Percentiles rank a stretch among this genome's conserved stretches.
These are phyloP conservation scores for Tethea ocularis DNA, from an alignment of 2,888 invertebrate genomes.

Conservation along the genomic window DNA sequence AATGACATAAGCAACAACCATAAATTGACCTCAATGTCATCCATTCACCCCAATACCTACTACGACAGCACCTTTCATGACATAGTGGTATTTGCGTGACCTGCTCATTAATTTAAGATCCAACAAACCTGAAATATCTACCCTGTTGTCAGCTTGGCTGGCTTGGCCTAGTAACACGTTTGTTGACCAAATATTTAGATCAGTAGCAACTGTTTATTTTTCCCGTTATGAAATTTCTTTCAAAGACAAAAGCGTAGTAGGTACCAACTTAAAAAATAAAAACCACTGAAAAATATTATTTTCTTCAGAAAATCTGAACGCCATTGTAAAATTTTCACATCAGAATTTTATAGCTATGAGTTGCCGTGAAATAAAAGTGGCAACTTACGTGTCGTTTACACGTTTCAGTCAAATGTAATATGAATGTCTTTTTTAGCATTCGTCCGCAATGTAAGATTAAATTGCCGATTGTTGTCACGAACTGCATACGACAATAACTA, in stretches of 20 bases:
- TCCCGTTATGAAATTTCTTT: neutral
- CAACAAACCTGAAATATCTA: constrained; percentile 33
- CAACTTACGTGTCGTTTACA: too few relatives aligned
- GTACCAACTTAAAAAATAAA: too few relatives aligned
- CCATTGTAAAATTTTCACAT: neutral
- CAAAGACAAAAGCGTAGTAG: neutral
- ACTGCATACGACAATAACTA: neutral
- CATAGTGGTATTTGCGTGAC: constrained; percentile 49
- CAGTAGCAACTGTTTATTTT: constrained; percentile 18
- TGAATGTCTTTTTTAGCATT: too few relatives aligned
- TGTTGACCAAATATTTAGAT: constrained; percentile 18
- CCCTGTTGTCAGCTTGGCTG: constrained; percentile 22
- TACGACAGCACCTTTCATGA: constrained; percentile 28
- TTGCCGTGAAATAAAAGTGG: too few relatives aligned
- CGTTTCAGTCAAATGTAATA: too few relatives aligned
- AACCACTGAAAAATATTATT: neutral
- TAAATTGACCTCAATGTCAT: constrained; percentile 6
- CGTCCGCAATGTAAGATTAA: too few relatives aligned
- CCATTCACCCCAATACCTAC: constrained; percentile 11
- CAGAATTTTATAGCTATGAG: neutral
- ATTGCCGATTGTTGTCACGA: neutral
- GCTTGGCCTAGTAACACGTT: constrained; percentile 26
- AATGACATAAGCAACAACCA: neutral
- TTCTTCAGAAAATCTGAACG: neutral
- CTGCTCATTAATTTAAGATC: constrained; percentile 47